Conservation (phyloP, 2,888 invertebrate genomes). For the Matsumyia berberina region DNA sequence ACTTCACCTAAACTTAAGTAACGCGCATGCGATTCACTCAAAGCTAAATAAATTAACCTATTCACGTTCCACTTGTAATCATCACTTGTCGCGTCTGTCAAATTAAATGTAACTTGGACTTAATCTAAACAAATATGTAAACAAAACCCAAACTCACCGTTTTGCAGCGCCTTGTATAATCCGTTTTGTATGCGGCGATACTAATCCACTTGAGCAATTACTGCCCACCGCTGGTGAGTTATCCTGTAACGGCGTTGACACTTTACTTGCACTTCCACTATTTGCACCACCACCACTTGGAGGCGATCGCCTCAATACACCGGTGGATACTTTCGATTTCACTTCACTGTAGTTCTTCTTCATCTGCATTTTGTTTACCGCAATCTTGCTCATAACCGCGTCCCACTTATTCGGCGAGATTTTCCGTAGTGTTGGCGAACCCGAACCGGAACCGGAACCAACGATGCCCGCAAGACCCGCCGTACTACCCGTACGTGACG, state of each 20-base stretch:
- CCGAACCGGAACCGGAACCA: slow-evolving; percentile 58
- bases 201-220: slow-evolving; percentile 77
- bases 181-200: slow-evolving; percentile 78
- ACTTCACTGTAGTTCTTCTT: slow-evolving; percentile 92
- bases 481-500: slow-evolving; percentile 76
- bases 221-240: slow-evolving; percentile 67
- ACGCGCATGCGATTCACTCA: not conserved
- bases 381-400: slow-evolving; percentile 93
- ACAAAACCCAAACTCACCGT: slow-evolving; percentile 80
- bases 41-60: no score
- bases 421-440: slow-evolving; percentile 79
- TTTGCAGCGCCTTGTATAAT: slow-evolving; percentile 78
- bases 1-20: not conserved
- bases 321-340: slow-evolving; percentile 92
- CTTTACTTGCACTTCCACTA: slow-evolving; percentile 76
- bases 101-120: not conserved
- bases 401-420: slow-evolving; percentile 88
- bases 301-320: slow-evolving; percentile 82
- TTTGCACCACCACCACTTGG: slow-evolving; percentile 65
- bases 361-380: slow-evolving; percentile 86
- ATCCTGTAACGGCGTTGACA: slow-evolving; percentile 74
- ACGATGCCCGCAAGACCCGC: slow-evolving; percentile 69
- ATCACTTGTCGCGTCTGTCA: not conserved
- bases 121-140: not conserved
- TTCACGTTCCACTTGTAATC: not conserved